A percentile compares a stretch with the other conserved stretches of the same genome.
These are phyloP conservation scores for Meghimatium bilineatum DNA, from an alignment of 2,888 invertebrate species.

Conservation along the genomic window DNA sequence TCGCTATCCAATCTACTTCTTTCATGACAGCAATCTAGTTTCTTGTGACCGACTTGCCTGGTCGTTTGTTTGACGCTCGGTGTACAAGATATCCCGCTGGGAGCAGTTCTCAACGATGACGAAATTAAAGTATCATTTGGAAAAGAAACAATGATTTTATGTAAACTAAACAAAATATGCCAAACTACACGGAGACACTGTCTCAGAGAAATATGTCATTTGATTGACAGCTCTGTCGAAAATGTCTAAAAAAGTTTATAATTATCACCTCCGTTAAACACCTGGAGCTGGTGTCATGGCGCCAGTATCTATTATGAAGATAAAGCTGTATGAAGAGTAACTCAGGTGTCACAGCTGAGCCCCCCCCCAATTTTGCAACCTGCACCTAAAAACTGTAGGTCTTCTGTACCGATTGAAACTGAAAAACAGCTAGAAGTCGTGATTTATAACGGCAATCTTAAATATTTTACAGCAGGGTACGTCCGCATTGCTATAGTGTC, in stretches of 20 bases:
- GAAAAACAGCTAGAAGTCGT: too few relatives aligned
- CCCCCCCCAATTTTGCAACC: too few relatives aligned
- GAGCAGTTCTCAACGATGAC: background rate
- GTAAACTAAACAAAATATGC: background rate
- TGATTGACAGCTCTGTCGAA: background rate
- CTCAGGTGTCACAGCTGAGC: background rate
- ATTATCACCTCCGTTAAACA: background rate
- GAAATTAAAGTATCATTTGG: background rate
- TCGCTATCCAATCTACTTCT: background rate
- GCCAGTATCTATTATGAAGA: background rate
- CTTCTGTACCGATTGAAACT: too few relatives aligned
- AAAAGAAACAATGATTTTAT: background rate
- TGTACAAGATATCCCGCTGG: background rate
- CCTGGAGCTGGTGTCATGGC: background rate
- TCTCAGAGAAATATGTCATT: background rate
- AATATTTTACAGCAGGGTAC: too few relatives aligned
- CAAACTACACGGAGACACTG: background rate
- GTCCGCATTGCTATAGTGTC: too few relatives aligned
- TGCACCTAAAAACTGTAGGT: too few relatives aligned
- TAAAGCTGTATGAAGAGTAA: too few relatives aligned
- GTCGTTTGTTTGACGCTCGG: background rate
- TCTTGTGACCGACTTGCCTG: background rate
- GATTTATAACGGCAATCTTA: too few relatives aligned
- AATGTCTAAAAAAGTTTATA: background rate
- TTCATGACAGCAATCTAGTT: background rate